A percentile compares a stretch with the other conserved stretches of the same genome.
Evolutionary conservation across 2,888 invertebrate species (phyloP).

Genomic region (Gandaritis pyraliata): DNA sequence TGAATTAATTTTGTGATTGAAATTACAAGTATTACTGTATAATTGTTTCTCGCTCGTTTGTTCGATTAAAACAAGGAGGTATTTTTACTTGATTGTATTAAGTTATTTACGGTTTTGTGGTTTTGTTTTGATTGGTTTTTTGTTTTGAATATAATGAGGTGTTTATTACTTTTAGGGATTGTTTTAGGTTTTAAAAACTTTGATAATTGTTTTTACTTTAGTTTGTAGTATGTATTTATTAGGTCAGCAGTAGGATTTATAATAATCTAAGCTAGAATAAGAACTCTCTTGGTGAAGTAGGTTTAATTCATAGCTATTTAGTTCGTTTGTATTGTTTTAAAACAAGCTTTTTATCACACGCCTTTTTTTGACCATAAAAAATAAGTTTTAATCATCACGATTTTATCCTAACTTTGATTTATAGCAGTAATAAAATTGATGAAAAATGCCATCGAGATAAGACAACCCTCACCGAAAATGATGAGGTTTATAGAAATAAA

Average conservation of each 20-base stretch:
- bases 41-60: constrained; percentile 67
- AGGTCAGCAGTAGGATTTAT: no score
- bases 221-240: no score
- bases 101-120: constrained; percentile 34
- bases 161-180: not conserved
- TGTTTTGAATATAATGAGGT: not conserved
- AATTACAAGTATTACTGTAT: constrained; percentile 73
- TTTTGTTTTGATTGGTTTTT: constrained; percentile 24
- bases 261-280: no score
- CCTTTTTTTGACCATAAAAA: not conserved
- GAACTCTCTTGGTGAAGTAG: no score
- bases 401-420: constrained; percentile 31
- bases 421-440: constrained; percentile 43
- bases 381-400: not conserved
- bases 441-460: constrained; percentile 65
- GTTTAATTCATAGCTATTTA: no score
- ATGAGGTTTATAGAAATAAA: constrained; percentile 50
- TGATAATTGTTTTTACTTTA: no score
- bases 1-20: constrained; percentile 83
- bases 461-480: constrained; percentile 44
- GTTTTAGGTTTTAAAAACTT: not conserved
- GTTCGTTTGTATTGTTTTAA: not conserved
- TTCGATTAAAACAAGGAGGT: constrained; percentile 68
- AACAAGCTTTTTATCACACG: not conserved
- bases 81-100: constrained; percentile 48